Conservation (phyloP, 2,888 invertebrate genomes). For the Smittia sp. region DNA sequence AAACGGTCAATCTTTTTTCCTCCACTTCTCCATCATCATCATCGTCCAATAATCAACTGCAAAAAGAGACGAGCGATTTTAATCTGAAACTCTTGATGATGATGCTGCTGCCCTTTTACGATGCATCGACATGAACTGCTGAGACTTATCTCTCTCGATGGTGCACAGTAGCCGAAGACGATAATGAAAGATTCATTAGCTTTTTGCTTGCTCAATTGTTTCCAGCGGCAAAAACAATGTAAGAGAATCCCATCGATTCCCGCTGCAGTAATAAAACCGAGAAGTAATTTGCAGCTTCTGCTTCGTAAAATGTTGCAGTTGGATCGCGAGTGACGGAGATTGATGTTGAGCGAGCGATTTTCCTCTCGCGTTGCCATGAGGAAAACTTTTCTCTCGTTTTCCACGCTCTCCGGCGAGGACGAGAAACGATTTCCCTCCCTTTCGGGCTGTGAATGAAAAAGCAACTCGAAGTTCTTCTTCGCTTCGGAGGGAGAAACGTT, state of each 20-base stretch:
- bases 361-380: neutral
- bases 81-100: neutral
- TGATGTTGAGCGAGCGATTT: no score
- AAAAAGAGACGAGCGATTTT: neutral
- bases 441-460: conserved; percentile 2
- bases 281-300: neutral
- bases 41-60: neutral
- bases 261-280: no score
- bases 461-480: neutral
- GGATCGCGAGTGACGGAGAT: neutral
- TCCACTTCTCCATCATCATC: neutral
- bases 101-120: neutral
- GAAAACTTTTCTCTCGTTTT: neutral
- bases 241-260: neutral
- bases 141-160: neutral
- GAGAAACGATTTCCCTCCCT: neutral
- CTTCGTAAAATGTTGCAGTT: neutral
- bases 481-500: conserved; percentile 6
- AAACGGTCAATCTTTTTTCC: conserved; percentile 2
- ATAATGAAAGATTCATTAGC: conserved; percentile 34
- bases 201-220: conserved; percentile 4
- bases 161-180: conserved; percentile 10
- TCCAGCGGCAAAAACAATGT: neutral
- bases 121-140: neutral
- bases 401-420: neutral